These are phyloP conservation scores for Tridacna crocea DNA, from an alignment of 2,888 invertebrate genomes.

Conservation along the genomic window DNA sequence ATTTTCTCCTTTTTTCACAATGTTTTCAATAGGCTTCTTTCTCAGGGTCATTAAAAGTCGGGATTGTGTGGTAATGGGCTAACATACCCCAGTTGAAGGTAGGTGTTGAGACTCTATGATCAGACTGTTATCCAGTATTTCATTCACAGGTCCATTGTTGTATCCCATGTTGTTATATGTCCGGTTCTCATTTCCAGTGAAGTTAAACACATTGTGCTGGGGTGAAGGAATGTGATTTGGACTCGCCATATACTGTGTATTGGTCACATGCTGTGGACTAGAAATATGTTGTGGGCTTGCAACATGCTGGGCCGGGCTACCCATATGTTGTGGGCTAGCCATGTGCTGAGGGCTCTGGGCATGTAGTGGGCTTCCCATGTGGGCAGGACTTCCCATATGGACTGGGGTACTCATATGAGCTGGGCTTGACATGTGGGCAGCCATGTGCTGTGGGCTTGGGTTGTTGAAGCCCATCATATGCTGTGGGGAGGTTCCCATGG, in stretches of 20 bases:
- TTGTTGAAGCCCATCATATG: slow-evolving; percentile 59
- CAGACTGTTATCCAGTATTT: slow-evolving; percentile 45
- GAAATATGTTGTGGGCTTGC: slow-evolving; percentile 55
- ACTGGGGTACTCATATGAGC: slow-evolving; percentile 48
- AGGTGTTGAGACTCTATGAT: slow-evolving; percentile 32
- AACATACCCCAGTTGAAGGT: slow-evolving; percentile 47
- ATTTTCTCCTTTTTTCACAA: no score
- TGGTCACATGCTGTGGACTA: slow-evolving; percentile 56
- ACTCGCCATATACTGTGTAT: slow-evolving; percentile 52
- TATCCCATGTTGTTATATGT: slow-evolving; percentile 42
- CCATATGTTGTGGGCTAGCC: slow-evolving; percentile 41
- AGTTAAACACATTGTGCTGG: slow-evolving; percentile 49
- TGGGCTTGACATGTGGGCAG: slow-evolving; percentile 49
- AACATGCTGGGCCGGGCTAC: slow-evolving; percentile 36
- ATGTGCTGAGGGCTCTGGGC: slow-evolving; percentile 44
- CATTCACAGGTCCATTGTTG: slow-evolving; percentile 39
- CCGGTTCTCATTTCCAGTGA: slow-evolving; percentile 33
- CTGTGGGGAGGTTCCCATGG: slow-evolving; percentile 57
- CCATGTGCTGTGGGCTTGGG: slow-evolving; percentile 49
- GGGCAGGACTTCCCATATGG: slow-evolving; percentile 40
- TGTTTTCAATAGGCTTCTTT: no score
- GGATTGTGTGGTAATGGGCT: no score
- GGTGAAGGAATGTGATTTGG: slow-evolving; percentile 45
- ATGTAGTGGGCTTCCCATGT: slow-evolving; percentile 54
- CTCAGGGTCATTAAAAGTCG: no score